Evolutionary conservation across 2,888 invertebrate species (phyloP).

Genomic region (Pyrrhia umbra): DNA sequence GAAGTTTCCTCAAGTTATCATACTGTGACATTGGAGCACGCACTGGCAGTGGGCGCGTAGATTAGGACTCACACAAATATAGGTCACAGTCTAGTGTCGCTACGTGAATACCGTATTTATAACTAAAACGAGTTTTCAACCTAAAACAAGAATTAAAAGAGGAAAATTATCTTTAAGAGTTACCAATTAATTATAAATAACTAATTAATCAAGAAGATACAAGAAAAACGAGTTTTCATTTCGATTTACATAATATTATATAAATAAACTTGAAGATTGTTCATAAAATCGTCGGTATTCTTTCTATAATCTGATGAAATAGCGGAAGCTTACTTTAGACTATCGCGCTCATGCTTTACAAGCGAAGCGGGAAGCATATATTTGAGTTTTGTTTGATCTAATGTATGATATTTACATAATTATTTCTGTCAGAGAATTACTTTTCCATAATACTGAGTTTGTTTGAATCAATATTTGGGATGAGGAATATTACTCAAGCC

Average conservation of each 20-base stretch:
- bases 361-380: conserved; percentile 2
- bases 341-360: conserved; percentile 6
- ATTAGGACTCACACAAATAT: conserved; percentile 72
- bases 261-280: neutral
- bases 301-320: conserved; percentile 20
- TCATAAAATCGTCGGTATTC: neutral
- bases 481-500: conserved; percentile 9
- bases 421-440: conserved; percentile 27
- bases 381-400: conserved; percentile 37
- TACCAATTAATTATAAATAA: neutral
- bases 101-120: conserved; percentile 57
- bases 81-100: conserved; percentile 70
- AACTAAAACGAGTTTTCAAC: neutral
- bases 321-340: conserved; percentile 27
- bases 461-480: conserved; percentile 15
- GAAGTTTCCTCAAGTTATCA: conserved; percentile 60
- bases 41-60: conserved; percentile 77
- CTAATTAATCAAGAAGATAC: neutral
- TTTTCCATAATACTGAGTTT: conserved; percentile 18
- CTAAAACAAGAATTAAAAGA: conserved; percentile 2
- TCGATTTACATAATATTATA: neutral
- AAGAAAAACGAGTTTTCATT: neutral
- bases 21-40: conserved; percentile 54
- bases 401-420: conserved; percentile 33
- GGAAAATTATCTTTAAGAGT: neutral